Percentiles rank a stretch among this genome's conserved stretches.
phyloP scores from a whole-genome alignment of 2,113 vertebrate species.

The Guaruba guarouba region DNA sequence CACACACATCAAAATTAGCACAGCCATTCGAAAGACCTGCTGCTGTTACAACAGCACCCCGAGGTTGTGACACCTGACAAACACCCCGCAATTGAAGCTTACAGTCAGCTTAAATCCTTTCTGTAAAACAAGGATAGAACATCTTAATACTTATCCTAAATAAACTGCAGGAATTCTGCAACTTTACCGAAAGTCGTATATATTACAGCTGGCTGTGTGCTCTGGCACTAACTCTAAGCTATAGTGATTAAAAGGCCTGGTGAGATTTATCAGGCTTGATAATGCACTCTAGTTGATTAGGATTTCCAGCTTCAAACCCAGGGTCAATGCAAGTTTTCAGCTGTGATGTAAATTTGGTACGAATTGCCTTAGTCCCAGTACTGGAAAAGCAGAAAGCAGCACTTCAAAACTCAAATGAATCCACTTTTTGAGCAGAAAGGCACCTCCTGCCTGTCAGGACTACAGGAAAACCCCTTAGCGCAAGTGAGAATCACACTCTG shows the following conservation, averaged over 20 bases:
- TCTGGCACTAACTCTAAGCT: neutral
- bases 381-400: neutral
- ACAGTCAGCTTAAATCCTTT: neutral
- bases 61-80: neutral
- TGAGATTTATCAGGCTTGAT: slow-evolving; percentile 45
- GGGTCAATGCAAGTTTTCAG: neutral
- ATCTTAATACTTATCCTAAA: neutral
- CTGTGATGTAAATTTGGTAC: neutral
- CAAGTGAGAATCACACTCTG: neutral
- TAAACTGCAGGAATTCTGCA: neutral
- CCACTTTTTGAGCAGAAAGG: neutral
- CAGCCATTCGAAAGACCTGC: neutral
- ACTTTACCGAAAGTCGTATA: slow-evolving; percentile 28
- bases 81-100: neutral
- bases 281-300: slow-evolving; percentile 51
- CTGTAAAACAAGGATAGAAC: neutral
- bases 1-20: neutral
- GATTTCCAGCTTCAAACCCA: slow-evolving; percentile 9
- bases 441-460: neutral
- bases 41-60: neutral
- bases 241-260: slow-evolving; percentile 14
- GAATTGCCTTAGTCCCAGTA: neutral
- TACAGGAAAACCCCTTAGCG: neutral
- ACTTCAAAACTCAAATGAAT: neutral
- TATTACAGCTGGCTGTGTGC: neutral